Percentiles rank a stretch among this genome's conserved stretches.
phyloP scores from a whole-genome alignment of 2,113 vertebrate species.

The Procavia capensis region DNA sequence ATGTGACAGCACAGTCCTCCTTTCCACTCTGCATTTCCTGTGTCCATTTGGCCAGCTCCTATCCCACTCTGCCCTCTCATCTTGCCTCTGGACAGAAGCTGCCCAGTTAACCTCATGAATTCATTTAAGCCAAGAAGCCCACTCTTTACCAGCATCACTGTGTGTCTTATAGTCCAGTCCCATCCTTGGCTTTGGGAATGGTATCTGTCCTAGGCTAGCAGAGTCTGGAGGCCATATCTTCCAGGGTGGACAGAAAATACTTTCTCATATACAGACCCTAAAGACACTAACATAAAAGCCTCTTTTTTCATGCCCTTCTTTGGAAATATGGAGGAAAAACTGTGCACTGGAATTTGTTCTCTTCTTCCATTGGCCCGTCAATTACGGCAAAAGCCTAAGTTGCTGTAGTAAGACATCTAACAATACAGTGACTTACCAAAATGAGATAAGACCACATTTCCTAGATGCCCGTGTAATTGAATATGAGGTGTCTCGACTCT shows the following conservation, averaged over 20 bases:
- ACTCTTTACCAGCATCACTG: too few relatives aligned
- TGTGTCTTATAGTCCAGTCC: too few relatives aligned
- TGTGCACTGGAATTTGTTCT: background rate
- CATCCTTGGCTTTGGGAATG: too few relatives aligned
- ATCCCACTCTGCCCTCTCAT: too few relatives aligned
- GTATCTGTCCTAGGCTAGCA: too few relatives aligned
- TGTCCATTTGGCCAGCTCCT: too few relatives aligned
- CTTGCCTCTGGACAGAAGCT: too few relatives aligned
- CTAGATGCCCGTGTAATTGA: background rate
- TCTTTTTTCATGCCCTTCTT: slow-evolving; percentile 14
- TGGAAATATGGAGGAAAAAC: background rate
- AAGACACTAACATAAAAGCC: background rate
- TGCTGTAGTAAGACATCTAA: background rate
- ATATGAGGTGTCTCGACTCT: background rate
- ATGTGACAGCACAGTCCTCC: too few relatives aligned
- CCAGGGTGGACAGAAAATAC: background rate
- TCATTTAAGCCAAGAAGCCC: too few relatives aligned
- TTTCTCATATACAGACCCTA: background rate
- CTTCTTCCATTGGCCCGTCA: background rate
- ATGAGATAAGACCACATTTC: background rate
- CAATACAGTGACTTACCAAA: background rate
- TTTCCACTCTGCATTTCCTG: too few relatives aligned
- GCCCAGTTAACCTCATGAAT: too few relatives aligned
- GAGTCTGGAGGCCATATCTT: too few relatives aligned
- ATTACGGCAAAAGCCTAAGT: background rate